These are phyloP conservation scores for Saccostrea glomerata DNA, from an alignment of 1,140 invertebrate genomes.

Conservation along the genomic window DNA sequence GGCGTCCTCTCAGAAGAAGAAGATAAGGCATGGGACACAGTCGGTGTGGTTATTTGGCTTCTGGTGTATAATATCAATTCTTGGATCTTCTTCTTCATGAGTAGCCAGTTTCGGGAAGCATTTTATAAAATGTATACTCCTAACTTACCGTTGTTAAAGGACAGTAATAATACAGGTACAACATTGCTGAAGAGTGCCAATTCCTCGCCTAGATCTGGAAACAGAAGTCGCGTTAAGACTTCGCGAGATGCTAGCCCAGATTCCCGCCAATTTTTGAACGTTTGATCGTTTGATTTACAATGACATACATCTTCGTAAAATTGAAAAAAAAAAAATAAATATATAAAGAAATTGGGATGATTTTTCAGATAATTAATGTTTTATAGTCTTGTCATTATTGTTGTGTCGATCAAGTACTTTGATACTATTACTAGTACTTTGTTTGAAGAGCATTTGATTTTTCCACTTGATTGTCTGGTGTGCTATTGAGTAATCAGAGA, in stretches of 20 bases:
- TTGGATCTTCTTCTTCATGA: slow-evolving; percentile 59
- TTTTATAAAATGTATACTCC: slow-evolving; percentile 29
- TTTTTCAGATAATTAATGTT: too few species aligned
- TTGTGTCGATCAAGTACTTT: neutral
- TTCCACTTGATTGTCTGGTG: neutral
- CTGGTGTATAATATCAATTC: slow-evolving; percentile 52
- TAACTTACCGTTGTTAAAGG: neutral
- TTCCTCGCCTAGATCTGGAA: slow-evolving; percentile 23
- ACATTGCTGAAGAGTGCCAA: slow-evolving; percentile 26
- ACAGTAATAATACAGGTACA: neutral
- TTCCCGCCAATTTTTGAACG: slow-evolving; percentile 7
- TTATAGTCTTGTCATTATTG: neutral
- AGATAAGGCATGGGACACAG: slow-evolving; percentile 50
- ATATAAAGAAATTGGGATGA: neutral
- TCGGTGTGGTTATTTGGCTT: slow-evolving; percentile 42
- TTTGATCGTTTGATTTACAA: neutral
- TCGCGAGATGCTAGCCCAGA: slow-evolving; percentile 26
- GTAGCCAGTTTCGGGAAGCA: slow-evolving; percentile 52
- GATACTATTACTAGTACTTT: neutral
- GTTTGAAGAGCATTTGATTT: neutral
- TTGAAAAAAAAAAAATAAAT: neutral
- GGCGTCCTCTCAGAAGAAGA: slow-evolving; percentile 48
- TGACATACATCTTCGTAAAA: neutral
- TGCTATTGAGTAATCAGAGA: too few species aligned
- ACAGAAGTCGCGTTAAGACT: slow-evolving; percentile 8